Percentiles rank a stretch among this genome's conserved stretches.
phyloP scores from a whole-genome alignment of 2,888 invertebrate genomes.

The Aporophyla lueneburgensis region DNA sequence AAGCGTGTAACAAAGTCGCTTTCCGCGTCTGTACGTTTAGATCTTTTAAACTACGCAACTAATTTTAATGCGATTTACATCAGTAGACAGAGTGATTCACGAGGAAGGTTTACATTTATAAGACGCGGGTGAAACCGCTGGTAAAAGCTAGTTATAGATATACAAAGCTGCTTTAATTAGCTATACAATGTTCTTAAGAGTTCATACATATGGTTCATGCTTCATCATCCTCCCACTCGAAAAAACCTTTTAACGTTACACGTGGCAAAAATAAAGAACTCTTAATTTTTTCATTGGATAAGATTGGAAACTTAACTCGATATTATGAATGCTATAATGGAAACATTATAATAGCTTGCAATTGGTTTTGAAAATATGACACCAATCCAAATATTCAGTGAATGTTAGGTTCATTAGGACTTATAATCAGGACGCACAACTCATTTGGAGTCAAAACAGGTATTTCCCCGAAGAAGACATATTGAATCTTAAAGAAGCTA shows the following conservation, averaged over 20 bases:
- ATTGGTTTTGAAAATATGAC: background rate
- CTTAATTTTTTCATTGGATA: background rate
- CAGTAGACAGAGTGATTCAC: no score
- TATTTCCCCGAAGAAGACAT: background rate
- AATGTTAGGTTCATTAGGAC: background rate
- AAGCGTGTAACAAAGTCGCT: no score
- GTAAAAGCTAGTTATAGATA: background rate
- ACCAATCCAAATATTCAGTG: background rate
- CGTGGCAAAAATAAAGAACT: background rate
- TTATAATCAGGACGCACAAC: background rate
- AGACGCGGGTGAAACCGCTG: no score
- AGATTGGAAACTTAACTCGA: background rate
- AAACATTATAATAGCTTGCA: background rate
- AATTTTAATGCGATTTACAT: no score
- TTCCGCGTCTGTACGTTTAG: no score
- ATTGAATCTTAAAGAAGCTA: background rate
- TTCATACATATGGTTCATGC: background rate
- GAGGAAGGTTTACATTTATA: no score
- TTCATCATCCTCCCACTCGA: background rate
- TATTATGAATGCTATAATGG: background rate
- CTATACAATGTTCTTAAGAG: background rate
- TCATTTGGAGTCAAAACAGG: background rate
- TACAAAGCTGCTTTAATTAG: background rate
- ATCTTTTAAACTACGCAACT: no score
- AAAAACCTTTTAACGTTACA: background rate